Base-by-base conservation (phyloP, 2,113 vertebrate species). In the Rhinogobius similis region DNA sequence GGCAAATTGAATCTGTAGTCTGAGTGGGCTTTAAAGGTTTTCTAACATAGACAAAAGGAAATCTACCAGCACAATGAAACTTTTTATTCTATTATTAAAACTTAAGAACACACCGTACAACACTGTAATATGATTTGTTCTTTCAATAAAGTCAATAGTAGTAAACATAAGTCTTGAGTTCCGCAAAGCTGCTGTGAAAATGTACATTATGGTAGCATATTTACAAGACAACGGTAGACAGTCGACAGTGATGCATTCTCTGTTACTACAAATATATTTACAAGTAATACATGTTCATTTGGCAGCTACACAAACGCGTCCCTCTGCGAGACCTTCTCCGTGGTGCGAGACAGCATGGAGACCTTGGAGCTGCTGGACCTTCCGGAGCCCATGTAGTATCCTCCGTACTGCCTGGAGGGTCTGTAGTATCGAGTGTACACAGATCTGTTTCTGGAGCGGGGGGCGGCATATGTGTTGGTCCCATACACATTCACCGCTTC, bases 301-400 rank as follows among this genome's bases (percentile, higher is more conserved):
- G 16, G 14, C 55, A 5, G 27, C 39, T 89, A 93, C 44, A 93
- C 92, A 84, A 92, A 91, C 5, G 88, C 86, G 68, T 93, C 90
- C 85, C 87, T 87, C 26, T 81, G 82, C n/a, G 88, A 83, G 1
- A 78, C 36, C 68, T 70, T 87, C 0, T 79, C 87, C 0, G 65
- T 86, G 23, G 77, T 75, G 10, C 76, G 77, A 8, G 89, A 89
- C 1, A 88, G 73, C 61, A 75, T 86, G 8, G 89, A 90, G 53
- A 84, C 68, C 39, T 75, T 87, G 59, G 84, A 83, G 76, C 73
- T 76, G 65, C 38, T 74, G 20, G 81, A 78, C 9, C 9, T 14
- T 43, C 72, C 63, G 3, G 88, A 88, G 59, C 76, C 70, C 10
- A 32, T 20, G 21, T 87, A 86, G 5, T 68, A 74, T 53, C 70